phyloP scores from a whole-genome alignment of 1,140 invertebrate species.

The Aphelenchoides fujianensis region DNA sequence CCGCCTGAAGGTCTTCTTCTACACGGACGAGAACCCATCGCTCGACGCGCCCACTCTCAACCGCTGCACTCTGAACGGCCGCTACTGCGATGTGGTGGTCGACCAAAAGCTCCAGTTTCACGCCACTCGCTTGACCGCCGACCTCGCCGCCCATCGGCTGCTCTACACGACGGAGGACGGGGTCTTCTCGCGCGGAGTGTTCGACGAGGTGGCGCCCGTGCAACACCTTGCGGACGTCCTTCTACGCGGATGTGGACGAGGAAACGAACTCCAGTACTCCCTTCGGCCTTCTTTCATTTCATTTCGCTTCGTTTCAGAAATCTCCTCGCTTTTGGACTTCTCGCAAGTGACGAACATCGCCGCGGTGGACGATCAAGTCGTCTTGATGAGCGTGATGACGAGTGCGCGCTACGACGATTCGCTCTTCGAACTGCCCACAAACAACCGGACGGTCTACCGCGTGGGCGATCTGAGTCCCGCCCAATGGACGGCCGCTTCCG shows the following conservation, averaged over 20 bases:
- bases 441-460: constrained; percentile 1
- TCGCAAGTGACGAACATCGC: constrained; percentile 9
- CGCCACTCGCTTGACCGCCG: background rate
- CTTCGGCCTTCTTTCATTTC: no score
- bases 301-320: constrained; percentile 7
- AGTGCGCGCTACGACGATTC: background rate
- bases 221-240: constrained; percentile 4
- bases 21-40: constrained; percentile 18
- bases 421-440: background rate
- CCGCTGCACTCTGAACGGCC: constrained; percentile 22
- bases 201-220: constrained; percentile 12
- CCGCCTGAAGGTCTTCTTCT: constrained; percentile 23
- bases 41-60: constrained; percentile 18
- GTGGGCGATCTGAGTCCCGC: background rate
- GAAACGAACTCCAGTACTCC: no score
- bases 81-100: constrained; percentile 13
- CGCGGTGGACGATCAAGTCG: background rate
- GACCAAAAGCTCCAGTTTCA: constrained; percentile 8
- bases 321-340: background rate
- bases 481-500: constrained; percentile 15
- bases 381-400: constrained; percentile 11
- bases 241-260: background rate
- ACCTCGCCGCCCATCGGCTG: constrained; percentile 23
- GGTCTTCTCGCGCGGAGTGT: constrained; percentile 18
- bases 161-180: constrained; percentile 22